phyloP scores from a whole-genome alignment of 2,888 invertebrate genomes.

The Platycheirus albimanus region DNA sequence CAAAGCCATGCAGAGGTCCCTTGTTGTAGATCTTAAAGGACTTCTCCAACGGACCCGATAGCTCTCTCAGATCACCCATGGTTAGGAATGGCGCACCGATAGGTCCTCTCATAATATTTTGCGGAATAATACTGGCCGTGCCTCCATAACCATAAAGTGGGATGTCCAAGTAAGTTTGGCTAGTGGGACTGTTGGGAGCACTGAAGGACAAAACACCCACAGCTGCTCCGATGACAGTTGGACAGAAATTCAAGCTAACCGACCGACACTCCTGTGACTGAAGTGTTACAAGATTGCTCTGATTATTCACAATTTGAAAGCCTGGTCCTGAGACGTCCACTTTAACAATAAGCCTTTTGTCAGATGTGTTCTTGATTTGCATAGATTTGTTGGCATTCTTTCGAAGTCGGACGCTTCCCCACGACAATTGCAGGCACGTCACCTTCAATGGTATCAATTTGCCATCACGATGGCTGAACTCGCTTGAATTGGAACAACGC shows the following conservation, averaged over 20 bases:
- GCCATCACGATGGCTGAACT: conserved; percentile 81
- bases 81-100: conserved; percentile 85
- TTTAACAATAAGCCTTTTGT: conserved; percentile 84
- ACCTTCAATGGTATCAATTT: conserved; percentile 84
- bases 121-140: conserved; percentile 83
- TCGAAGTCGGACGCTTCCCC: conserved; percentile 85
- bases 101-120: conserved; percentile 84
- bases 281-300: conserved; percentile 82
- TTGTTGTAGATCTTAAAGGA: conserved; percentile 84
- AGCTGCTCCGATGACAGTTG: conserved; percentile 84
- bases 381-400: conserved; percentile 84
- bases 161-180: conserved; percentile 77
- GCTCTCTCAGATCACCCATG: conserved; percentile 84
- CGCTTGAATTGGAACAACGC: conserved; percentile 81
- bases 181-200: conserved; percentile 79
- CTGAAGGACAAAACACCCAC: conserved; percentile 84
- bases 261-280: conserved; percentile 85
- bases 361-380: conserved; percentile 84
- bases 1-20: conserved; percentile 85
- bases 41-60: conserved; percentile 82
- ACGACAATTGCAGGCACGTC: conserved; percentile 84
- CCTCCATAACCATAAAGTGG: conserved; percentile 86
- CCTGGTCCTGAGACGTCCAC: conserved; percentile 83
- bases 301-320: conserved; percentile 81
- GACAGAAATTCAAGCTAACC: conserved; percentile 84